phyloP scores from a whole-genome alignment of 2,113 vertebrate genomes.

The Vanacampus margaritifer region DNA sequence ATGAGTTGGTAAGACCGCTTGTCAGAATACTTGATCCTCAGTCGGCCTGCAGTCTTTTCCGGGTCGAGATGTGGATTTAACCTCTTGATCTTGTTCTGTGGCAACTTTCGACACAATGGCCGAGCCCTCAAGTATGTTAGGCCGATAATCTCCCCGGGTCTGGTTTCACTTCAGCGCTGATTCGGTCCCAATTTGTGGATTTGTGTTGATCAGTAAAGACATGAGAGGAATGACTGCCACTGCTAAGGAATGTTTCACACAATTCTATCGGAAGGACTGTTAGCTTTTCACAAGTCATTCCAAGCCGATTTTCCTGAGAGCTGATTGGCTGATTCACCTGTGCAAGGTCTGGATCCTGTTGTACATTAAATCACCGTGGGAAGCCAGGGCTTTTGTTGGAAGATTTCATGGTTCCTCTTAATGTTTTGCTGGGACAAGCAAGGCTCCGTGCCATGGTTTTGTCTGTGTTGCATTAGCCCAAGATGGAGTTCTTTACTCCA shows the following conservation, averaged over 20 bases:
- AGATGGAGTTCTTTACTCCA: slow-evolving; percentile 16
- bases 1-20: slow-evolving; percentile 1
- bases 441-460: slow-evolving; percentile 33
- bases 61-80: slow-evolving; percentile 34
- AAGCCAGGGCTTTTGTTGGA: slow-evolving; percentile 66
- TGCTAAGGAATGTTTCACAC: slow-evolving; percentile 51
- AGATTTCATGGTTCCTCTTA: slow-evolving; percentile 70
- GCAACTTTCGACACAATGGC: slow-evolving; percentile 19
- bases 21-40: background rate
- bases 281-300: slow-evolving; percentile 62
- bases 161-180: slow-evolving; percentile 34
- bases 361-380: slow-evolving; percentile 78
- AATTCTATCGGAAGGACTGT: slow-evolving; percentile 48
- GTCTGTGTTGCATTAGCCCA: slow-evolving; percentile 18
- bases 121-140: slow-evolving; percentile 23
- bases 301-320: slow-evolving; percentile 30
- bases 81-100: slow-evolving; percentile 24
- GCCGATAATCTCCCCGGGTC: slow-evolving; percentile 35
- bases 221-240: slow-evolving; percentile 17
- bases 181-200: slow-evolving; percentile 31
- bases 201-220: slow-evolving; percentile 43
- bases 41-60: slow-evolving; percentile 19
- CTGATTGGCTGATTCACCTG: slow-evolving; percentile 64
- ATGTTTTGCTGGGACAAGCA: slow-evolving; percentile 61
- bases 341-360: slow-evolving; percentile 54